A percentile compares a stretch with the other conserved stretches of the same genome.
Evolutionary conservation across 2,888 invertebrate species (phyloP).

Genomic region (Listrodromus nycthemerus): DNA sequence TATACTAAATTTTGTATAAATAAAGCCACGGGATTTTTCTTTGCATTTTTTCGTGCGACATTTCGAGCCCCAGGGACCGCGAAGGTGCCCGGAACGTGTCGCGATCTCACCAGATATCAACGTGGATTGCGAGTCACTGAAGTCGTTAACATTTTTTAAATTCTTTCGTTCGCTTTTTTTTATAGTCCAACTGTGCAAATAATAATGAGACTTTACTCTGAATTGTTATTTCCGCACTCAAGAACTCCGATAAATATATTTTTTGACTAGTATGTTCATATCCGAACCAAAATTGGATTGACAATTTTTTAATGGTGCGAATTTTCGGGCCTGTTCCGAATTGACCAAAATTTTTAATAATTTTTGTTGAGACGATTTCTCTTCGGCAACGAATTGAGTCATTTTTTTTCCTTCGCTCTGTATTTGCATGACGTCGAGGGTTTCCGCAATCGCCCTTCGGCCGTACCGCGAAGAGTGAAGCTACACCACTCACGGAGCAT

Average conservation of each 20-base stretch:
- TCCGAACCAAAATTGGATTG: too few relatives aligned
- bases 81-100: background rate
- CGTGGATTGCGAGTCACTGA: too few relatives aligned
- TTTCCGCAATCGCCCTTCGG: conserved; percentile 14
- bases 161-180: too few relatives aligned
- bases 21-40: background rate
- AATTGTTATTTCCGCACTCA: too few relatives aligned
- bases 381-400: background rate
- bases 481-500: background rate
- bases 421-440: background rate
- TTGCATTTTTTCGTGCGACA: background rate
- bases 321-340: too few relatives aligned
- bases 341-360: background rate
- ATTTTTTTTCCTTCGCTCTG: background rate
- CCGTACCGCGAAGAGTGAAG: background rate
- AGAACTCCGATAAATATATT: too few relatives aligned
- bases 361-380: background rate
- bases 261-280: too few relatives aligned
- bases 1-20: background rate
- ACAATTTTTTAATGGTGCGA: too few relatives aligned
- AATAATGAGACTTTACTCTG: too few relatives aligned
- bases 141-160: too few relatives aligned
- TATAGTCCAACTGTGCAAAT: too few relatives aligned
- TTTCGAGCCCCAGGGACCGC: background rate
- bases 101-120: background rate